phyloP scores from a whole-genome alignment of 2,113 vertebrate genomes.

The Orientallactaga bullata region DNA sequence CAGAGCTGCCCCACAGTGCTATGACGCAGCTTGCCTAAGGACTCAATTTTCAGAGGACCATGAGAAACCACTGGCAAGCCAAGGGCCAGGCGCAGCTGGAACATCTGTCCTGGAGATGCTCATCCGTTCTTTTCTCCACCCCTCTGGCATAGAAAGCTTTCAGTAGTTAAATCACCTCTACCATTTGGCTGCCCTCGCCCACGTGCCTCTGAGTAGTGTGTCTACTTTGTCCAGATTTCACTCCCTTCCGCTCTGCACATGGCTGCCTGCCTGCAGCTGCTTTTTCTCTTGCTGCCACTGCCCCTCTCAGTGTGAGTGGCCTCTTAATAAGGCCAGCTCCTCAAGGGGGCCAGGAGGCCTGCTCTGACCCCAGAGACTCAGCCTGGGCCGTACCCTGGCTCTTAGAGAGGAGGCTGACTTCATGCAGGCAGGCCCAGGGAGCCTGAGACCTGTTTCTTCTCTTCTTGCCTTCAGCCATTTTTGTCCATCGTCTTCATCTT shows the following conservation, averaged over 20 bases:
- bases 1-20: neutral
- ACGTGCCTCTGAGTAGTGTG: accelerated
- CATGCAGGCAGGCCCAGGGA: too few species aligned
- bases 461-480: neutral
- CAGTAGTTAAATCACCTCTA: neutral
- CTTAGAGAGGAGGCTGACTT: neutral
- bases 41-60: too few species aligned
- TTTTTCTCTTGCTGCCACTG: neutral
- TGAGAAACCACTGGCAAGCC: neutral
- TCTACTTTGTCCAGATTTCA: neutral
- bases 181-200: neutral
- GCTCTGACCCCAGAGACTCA: neutral
- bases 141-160: neutral
- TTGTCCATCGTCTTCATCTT: neutral
- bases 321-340: neutral
- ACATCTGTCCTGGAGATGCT: neutral
- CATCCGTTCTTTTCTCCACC: neutral
- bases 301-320: accelerated
- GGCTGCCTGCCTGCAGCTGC: neutral
- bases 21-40: neutral
- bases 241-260: neutral
- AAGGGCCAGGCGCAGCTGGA: neutral
- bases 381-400: neutral
- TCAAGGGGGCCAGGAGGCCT: too few species aligned
- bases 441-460: neutral